Conservation (phyloP, 2,113 vertebrate genomes). For the Tapirus terrestris region DNA sequence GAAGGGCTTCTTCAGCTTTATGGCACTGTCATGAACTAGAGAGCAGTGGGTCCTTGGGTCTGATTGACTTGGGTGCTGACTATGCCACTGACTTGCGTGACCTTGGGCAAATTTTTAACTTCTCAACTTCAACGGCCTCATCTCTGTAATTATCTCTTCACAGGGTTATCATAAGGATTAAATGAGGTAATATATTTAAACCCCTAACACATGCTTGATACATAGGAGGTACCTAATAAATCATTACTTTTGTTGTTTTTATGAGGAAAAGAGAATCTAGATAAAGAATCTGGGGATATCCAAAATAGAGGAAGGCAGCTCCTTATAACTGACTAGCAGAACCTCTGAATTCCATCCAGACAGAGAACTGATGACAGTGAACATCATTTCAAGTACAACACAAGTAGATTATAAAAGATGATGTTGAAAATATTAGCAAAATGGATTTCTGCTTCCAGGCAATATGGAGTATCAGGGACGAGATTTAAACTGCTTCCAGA, state of each 20-base stretch:
- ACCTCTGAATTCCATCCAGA: background rate
- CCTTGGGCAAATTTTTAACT: background rate
- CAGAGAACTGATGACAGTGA: background rate
- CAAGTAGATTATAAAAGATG: background rate
- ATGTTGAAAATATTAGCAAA: constrained; percentile 8
- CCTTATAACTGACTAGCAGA: background rate
- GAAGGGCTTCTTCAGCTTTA: background rate
- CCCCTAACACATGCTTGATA: background rate
- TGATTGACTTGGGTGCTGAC: background rate
- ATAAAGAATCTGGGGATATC: background rate
- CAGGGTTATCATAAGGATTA: constrained; percentile 27
- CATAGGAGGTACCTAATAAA: background rate
- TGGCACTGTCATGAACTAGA: background rate
- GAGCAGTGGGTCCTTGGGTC: background rate
- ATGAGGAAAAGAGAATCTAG: background rate
- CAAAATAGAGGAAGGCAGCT: background rate
- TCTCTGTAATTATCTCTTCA: constrained; percentile 19
- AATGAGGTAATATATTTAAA: constrained; percentile 26
- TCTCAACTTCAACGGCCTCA: background rate
- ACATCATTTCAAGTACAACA: background rate
- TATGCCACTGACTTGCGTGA: background rate
- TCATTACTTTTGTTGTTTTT: constrained; percentile 16
- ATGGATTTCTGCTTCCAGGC: background rate
- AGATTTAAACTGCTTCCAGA: constrained; percentile 26
- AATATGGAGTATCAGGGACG: background rate